Evolutionary conservation across 2,888 invertebrate species (phyloP), one percentile per base, ranked within the genome.

Genomic region (Andrena praecox): DNA sequence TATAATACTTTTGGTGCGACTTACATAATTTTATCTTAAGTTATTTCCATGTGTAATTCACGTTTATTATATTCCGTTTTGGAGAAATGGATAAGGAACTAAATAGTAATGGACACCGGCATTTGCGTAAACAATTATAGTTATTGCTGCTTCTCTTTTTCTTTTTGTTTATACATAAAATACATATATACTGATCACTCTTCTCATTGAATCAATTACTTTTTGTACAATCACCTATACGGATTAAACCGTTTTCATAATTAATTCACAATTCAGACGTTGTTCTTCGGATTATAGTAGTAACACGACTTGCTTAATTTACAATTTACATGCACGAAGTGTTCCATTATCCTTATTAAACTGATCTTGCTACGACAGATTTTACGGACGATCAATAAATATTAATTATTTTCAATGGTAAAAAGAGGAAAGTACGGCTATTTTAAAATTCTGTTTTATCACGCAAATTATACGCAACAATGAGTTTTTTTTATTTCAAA

Each of bases 81-180:
- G 16, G 12, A 35, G 35, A 50, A 29, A 12, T 29, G n/a, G 16
- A 54, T n/a, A 62, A 71, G 4, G 8, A 42, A 35, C 10, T 35
- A 12, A 20, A n/a, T 16, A 35, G 4, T 10, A 4, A 27, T 24
- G n/a, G 2, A 67, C 35, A 59, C 16, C 4, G 8, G 10, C 2
- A n/a, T 31, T 31, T 71, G 52, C 31, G 42, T 48, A 48, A 68
- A 69, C 42, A 7, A 16, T 42, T 62, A 20, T 33, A 35, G 7
- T 50, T 50, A 84, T 59, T 73, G 7, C 68, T 63, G 10, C 48
- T 69, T 59, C 72, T 62, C 33, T 70, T 31, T 72, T 31, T 42
- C 60, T 29, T 31, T 72, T 31, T 42, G 54, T 29, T 27, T 72
- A 71, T 63, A 27, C 63, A 12, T n/a, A 35, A 52, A n/a, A 33